phyloP scores from a whole-genome alignment of 2,113 vertebrate species.

The Chrysochloris asiatica region DNA sequence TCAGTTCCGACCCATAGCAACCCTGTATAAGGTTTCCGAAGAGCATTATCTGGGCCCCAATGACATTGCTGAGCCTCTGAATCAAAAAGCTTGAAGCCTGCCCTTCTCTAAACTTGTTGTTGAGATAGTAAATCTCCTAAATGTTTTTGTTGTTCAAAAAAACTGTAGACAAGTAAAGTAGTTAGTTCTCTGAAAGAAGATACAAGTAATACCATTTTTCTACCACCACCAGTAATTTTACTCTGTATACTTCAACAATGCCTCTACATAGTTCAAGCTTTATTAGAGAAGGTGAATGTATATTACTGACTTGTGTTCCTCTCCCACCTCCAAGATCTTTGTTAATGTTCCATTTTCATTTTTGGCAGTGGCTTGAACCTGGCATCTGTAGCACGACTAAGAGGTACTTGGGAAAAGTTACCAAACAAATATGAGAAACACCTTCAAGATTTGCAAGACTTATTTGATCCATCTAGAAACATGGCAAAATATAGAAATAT shows the following conservation, averaged over 20 bases:
- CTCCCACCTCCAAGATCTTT: not conserved
- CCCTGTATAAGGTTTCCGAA: too few species aligned
- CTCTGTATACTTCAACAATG: not conserved
- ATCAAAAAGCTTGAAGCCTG: too few species aligned
- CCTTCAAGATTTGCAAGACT: conserved; percentile 95
- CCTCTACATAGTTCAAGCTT: not conserved
- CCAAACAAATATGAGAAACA: conserved; percentile 98
- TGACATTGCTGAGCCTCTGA: too few species aligned
- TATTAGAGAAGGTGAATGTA: not conserved
- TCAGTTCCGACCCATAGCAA: too few species aligned
- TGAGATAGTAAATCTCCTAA: too few species aligned
- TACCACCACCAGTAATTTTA: not conserved
- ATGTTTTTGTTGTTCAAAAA: too few species aligned
- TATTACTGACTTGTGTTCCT: not conserved
- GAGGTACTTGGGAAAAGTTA: conserved; percentile 96
- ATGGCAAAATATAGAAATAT: conserved; percentile 99
- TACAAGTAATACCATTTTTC: not conserved
- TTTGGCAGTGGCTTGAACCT: conserved; percentile 93
- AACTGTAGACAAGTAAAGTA: not conserved
- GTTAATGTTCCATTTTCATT: conserved; percentile 64
- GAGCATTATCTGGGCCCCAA: too few species aligned
- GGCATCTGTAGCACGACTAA: conserved; percentile 93
- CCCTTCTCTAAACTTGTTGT: too few species aligned
- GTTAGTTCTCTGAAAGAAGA: conserved; percentile 8
- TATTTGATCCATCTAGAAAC: conserved; percentile 98